Conservation (phyloP, 1,140 invertebrate species). For the Neodiprion pinetum region DNA sequence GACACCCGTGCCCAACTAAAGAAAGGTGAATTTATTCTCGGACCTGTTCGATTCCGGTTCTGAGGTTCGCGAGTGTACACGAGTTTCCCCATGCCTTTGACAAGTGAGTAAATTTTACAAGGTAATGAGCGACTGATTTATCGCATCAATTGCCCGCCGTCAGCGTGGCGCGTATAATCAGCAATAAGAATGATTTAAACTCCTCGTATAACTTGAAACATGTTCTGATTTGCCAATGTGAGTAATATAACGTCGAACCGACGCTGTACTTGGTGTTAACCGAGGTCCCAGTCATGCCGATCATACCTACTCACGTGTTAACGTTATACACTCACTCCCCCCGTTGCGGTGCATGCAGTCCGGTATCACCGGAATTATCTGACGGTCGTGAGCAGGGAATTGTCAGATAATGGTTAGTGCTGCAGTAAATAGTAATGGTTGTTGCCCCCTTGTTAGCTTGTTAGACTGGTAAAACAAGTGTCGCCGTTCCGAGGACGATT, state of each 20-base stretch:
- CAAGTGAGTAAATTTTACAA: neutral
- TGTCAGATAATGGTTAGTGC: slow-evolving; percentile 42
- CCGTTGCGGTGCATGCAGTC: neutral
- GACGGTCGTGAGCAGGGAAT: slow-evolving; percentile 42
- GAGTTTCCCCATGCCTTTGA: neutral
- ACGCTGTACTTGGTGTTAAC: neutral
- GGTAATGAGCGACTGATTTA: slow-evolving; percentile 2
- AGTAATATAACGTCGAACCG: no score
- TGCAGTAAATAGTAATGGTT: slow-evolving; percentile 43
- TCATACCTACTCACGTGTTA: neutral
- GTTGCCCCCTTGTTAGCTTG: slow-evolving; percentile 39
- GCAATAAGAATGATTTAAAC: neutral
- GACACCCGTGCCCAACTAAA: no score
- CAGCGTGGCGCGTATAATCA: slow-evolving; percentile 1
- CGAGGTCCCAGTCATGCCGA: neutral
- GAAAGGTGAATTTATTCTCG: neutral
- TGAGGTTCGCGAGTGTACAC: neutral
- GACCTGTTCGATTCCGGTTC: neutral
- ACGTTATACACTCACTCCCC: neutral
- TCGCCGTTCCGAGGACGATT: neutral
- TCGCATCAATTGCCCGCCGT: neutral
- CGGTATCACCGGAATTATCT: slow-evolving; percentile 34
- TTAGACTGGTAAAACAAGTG: slow-evolving; percentile 26
- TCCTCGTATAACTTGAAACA: slow-evolving; percentile 3
- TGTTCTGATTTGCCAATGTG: neutral